Conservation (phyloP, 2,888 invertebrate species). For the Pollenia griseotomentosa region DNA sequence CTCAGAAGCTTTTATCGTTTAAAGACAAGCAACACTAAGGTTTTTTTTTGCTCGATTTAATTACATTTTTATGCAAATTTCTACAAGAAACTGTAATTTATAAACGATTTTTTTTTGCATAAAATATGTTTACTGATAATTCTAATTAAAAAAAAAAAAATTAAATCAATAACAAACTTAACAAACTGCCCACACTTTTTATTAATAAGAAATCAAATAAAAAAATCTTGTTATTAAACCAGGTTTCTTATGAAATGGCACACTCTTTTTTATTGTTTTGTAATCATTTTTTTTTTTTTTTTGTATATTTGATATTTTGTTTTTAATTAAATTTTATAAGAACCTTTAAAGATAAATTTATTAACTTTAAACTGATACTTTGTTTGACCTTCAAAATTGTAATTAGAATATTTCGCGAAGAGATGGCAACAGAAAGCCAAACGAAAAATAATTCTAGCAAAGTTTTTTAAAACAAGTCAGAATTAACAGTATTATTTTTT, state of each 20-base stretch:
- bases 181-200: conserved; percentile 43
- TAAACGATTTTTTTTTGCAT: background rate
- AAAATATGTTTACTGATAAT: conserved; percentile 14
- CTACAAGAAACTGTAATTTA: background rate
- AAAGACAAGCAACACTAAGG: background rate
- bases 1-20: background rate
- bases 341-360: background rate
- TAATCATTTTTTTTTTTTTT: no score
- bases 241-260: background rate
- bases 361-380: conserved; percentile 20
- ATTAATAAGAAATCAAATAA: background rate
- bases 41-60: conserved; percentile 27
- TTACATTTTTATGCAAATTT: conserved; percentile 64
- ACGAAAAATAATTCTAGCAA: background rate
- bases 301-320: background rate
- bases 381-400: conserved; percentile 64
- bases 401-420: conserved; percentile 16
- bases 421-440: conserved; percentile 24
- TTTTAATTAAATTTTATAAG: background rate
- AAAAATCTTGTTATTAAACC: conserved; percentile 14
- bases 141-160: conserved; percentile 14
- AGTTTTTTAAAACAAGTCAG: conserved; percentile 21
- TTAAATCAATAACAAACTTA: conserved; percentile 4
- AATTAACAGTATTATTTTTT: conserved; percentile 43
- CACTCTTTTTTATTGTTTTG: background rate